Evolutionary conservation across 2,888 invertebrate genomes (phyloP), one percentile per base, ranked within the genome.

Genomic region (Mesochorus sp.): DNA sequence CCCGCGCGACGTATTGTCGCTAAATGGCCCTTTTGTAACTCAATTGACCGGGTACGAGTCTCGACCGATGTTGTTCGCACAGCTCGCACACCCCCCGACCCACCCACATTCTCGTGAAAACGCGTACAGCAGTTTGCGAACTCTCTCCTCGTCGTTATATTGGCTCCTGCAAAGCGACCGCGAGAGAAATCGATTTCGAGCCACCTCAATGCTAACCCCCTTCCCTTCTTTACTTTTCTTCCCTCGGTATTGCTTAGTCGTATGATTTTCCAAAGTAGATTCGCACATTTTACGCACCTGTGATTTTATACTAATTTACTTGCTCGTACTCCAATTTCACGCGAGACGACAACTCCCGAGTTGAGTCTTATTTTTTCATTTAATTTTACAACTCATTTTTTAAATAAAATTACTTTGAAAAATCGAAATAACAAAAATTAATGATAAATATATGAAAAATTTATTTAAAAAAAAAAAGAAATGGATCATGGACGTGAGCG

Each of bases 21-120:
- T 84, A 81, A 85, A 85, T 79, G 79, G 67, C 73, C 57, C 83
- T 82, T 85, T 85, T 85, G 85, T 85, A 5, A 64, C 55, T 71
- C 85, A 85, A 85, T 85, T 85, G 85, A 80, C 79, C 74, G 31
- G 34, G 67, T 42, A 19, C 12, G 17, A 44, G 71, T 62, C 70
- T 83, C 74, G 82, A 44, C 74, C 81, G 55, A 64, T 71, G 55
- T 57, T 12, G 8, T 44, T 53, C 21, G 19, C 53, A 68, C 37
- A 17, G 47, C 2, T 12, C n/a, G 8, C 17, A 28, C 44, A 57
- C 64, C 39, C 17, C 14, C 51, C 17, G n/a, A 44, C 24, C 55
- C 66, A 37, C 68, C n/a, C 42, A 31, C 31, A 37, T 21, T n/a
- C 44, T 5, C 26, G 19, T 14, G 80, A 77, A 82, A 82, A 80